Base-by-base conservation (phyloP, 2,113 vertebrate species). In the Pachypanchax playfairii region DNA sequence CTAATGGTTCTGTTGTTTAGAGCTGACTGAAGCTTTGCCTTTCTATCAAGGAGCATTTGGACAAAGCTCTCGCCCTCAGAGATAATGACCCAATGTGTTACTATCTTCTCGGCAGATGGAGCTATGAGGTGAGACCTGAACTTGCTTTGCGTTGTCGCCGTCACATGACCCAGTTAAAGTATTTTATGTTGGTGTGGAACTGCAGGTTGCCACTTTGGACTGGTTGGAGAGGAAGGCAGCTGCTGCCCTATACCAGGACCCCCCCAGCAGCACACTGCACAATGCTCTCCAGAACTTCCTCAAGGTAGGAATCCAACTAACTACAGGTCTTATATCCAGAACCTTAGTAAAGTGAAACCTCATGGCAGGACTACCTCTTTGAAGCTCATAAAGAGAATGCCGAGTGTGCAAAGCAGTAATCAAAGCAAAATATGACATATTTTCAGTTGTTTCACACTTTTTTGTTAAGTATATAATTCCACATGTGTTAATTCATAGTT, bases 241-340 rank as follows among this genome's bases (percentile, higher is more conserved):
- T 1, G 72, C 93, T n/a, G 93, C 94, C 0, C 85, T 96, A 49
- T 95, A 93, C 56, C 92, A 93, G 73, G 83, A 58, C 1, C 92
- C 93, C 2, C 94, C 92, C 3, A 85, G 63, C 1, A 91, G 95
- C 63, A 94, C 93, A 0, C 70, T 97, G n/a, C 83, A 94, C 8
- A 94, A 97, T 0, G 96, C 96, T 0, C 89, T 98, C 2, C 88
- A 96, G 51, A 94, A 94, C 80, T 96, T 98, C 77, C 84, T 97
- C 13, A 92, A 94, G 94, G 96, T 95, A 73, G 2, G 36, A 20
- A 1, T 25, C 7, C 33, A 3, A 11, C 18, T 20, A 13, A 25
- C 54, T 42, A 11, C 15, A 42, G n/a, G 25, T 42, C 4, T 10
- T n/a, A n/a, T n/a, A n/a, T n/a, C n/a, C n/a, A n/a, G n/a, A n/a